Evolutionary conservation across 2,888 invertebrate genomes (phyloP), one percentile per base, ranked within the genome.

Genomic region (Cantharis lateralis): DNA sequence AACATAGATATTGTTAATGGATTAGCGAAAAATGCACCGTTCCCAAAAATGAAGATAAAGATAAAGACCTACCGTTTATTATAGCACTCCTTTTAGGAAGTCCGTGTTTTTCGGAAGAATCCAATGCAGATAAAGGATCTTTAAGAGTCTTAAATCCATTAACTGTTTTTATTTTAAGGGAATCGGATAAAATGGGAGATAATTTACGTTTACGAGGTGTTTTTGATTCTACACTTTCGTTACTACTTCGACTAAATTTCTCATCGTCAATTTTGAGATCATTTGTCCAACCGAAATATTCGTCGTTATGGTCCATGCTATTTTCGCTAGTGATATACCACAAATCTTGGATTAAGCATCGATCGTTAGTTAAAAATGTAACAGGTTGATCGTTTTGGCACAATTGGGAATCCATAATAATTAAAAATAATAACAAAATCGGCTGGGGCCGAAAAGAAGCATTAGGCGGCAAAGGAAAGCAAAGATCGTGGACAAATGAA

Each of bases 401-500:
- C 73, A 88, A 83, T 85, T 87, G 86, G 84, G 86, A 88, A 86
- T 88, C 89, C 89, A 89, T 89, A 87, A 84, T 87, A 84, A 78
- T 64, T 24, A 68, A 61, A 70, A 73, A 63, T 74, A 68, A 77
- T 28, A 71, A 64, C n/a, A 20, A 10, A 26, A 62, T 32, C 74
- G 72, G 68, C 69, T 32, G 48, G 20, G 15, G 72, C 70, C 62
- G 48, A 32, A 63, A 15, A 62, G 70, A 20, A 70, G 18, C 16
- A 48, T 66, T 28, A 9, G 64, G 18, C 5, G 9, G 24, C 24
- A 20, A 64, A 64, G 13, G 20, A 28, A 28, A 15, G 11, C 20
- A 74, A 70, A 71, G 68, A 77, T 15, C 62, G 32, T 76, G 62
- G 64, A 71, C 70, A 68, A 73, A 74, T 48, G 32, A 63, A 26